A percentile compares a stretch with the other conserved stretches of the same genome.
Evolutionary conservation across 2,797 vertebrate species (phyloP).

Genomic region (Thaleichthys pacificus): DNA sequence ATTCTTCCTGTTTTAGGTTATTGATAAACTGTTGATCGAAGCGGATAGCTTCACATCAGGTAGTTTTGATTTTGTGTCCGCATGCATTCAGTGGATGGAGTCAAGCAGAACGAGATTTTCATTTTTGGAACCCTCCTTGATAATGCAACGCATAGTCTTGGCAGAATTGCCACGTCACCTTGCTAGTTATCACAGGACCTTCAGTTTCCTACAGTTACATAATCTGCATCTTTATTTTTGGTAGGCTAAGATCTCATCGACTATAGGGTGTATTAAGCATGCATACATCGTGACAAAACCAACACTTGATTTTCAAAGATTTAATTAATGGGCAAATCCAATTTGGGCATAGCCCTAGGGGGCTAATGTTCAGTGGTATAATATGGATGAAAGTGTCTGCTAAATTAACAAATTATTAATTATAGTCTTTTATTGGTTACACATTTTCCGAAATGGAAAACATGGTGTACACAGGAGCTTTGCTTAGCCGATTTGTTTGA

Average conservation of each 20-base stretch:
- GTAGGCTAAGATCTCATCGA: background rate
- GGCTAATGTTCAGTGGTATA: no score
- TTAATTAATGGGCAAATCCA: no score
- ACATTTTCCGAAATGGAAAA: background rate
- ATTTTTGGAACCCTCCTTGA: background rate
- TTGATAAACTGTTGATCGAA: background rate
- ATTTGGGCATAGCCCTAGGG: no score
- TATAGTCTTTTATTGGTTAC: background rate
- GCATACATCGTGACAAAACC: no score
- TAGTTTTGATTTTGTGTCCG: background rate
- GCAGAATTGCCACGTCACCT: no score
- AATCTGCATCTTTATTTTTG: background rate
- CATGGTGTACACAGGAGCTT: background rate
- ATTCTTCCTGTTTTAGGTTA: background rate
- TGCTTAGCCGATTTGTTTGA: constrained; percentile 3
- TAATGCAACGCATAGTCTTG: background rate
- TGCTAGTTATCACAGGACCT: background rate
- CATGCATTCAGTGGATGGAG: background rate
- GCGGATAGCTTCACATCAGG: background rate
- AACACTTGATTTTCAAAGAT: no score
- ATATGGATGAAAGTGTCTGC: no score
- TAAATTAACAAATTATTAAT: no score
- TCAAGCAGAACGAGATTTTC: background rate
- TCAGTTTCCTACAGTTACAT: background rate
- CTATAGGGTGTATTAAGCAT: background rate